Conservation (phyloP, 2,888 invertebrate genomes). For the Dryococelus australis region DNA sequence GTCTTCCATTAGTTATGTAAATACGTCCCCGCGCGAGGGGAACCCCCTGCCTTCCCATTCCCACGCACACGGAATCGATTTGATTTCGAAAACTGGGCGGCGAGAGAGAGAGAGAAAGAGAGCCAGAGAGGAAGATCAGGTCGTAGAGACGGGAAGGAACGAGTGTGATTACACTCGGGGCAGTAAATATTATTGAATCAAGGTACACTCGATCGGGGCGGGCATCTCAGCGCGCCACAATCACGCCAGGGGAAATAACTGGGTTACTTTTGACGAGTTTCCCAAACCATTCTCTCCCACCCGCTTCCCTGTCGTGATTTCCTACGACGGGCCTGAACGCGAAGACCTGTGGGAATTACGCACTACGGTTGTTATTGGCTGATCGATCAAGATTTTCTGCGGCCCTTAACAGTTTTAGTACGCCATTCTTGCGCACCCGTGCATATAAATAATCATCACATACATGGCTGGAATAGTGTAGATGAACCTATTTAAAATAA, state of each 20-base stretch:
- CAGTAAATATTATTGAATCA: constrained; percentile 16
- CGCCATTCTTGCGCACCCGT: too few species aligned
- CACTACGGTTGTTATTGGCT: too few species aligned
- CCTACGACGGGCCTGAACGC: too few species aligned
- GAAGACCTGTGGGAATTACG: too few species aligned
- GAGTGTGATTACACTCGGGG: constrained; percentile 3
- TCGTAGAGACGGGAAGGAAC: background rate
- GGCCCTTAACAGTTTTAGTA: too few species aligned
- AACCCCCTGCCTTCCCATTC: background rate
- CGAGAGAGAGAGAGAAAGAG: background rate
- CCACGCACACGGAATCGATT: background rate
- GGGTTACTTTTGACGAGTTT: background rate
- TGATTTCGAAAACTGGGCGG: background rate
- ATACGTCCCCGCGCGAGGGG: background rate
- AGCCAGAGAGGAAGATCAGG: too few species aligned
- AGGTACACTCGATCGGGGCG: background rate
- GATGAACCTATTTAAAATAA: too few species aligned
- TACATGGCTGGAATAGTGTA: too few species aligned
- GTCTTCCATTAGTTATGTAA: constrained; percentile 1
- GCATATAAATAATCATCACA: too few species aligned
- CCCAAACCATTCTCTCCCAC: background rate
- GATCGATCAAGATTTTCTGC: too few species aligned
- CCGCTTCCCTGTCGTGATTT: too few species aligned
- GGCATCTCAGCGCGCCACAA: background rate
- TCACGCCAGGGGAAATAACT: background rate